Percentiles rank a stretch among this genome's conserved stretches.
Conservation (phyloP, 2,888 invertebrate species). For the Dendrolimus pini region DNA sequence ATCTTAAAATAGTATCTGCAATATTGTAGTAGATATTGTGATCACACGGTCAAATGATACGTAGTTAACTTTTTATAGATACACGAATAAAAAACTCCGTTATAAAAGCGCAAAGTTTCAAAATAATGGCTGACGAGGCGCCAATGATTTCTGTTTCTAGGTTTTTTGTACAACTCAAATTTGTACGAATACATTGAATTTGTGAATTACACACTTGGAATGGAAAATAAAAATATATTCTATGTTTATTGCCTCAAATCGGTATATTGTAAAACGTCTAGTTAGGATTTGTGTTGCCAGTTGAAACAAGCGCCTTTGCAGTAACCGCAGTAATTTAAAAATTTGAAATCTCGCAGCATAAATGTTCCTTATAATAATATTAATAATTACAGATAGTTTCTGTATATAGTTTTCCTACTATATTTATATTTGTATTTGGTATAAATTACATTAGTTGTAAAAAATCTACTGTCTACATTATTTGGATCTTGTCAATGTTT, state of each 20-base stretch:
- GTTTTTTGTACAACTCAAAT: neutral
- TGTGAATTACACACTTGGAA: neutral
- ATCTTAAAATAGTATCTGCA: neutral
- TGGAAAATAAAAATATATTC: neutral
- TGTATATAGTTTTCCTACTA: too few species aligned
- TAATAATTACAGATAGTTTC: too few species aligned
- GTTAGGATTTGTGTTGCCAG: constrained; percentile 1
- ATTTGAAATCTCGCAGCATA: too few species aligned
- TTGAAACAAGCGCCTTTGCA: neutral
- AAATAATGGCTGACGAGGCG: neutral
- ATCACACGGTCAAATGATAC: neutral
- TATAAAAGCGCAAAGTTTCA: neutral
- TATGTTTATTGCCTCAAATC: neutral
- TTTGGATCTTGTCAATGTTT: too few species aligned
- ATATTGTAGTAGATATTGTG: neutral
- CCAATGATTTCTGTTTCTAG: neutral
- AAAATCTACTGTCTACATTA: too few species aligned
- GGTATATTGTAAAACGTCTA: constrained; percentile 2
- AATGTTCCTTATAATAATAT: too few species aligned
- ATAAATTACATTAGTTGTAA: too few species aligned
- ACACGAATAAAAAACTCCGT: neutral
- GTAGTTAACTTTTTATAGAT: constrained; percentile 22
- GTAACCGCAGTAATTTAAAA: neutral
- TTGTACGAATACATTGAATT: neutral
- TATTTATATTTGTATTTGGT: too few species aligned